phyloP scores from a whole-genome alignment of 2,113 vertebrate species.

The Erinaceus europaeus region DNA sequence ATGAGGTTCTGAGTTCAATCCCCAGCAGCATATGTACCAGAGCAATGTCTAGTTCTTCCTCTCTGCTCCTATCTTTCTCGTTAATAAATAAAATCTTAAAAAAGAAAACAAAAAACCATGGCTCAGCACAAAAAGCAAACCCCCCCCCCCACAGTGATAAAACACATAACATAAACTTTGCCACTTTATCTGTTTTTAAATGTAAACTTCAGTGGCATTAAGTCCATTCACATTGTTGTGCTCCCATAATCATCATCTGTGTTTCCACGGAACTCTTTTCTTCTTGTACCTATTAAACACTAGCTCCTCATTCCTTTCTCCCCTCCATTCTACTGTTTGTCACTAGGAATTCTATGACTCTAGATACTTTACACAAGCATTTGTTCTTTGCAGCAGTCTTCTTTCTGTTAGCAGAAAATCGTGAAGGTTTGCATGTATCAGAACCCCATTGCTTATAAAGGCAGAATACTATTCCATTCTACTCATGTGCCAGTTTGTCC shows the following conservation, averaged over 20 bases:
- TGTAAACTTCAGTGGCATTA: neutral
- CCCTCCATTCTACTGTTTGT: neutral
- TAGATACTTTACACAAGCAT: neutral
- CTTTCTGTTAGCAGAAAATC: neutral
- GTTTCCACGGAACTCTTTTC: neutral
- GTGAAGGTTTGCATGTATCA: neutral
- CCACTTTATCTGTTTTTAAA: neutral
- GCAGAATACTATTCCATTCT: neutral
- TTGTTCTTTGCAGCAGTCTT: neutral
- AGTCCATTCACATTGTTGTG: neutral
- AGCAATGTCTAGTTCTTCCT: too few relatives aligned
- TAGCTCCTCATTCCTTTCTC: neutral
- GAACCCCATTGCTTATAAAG: slow-evolving; percentile 21
- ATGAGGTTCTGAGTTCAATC: too few relatives aligned
- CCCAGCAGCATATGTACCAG: too few relatives aligned
- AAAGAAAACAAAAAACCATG: too few relatives aligned
- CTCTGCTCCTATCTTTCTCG: too few relatives aligned
- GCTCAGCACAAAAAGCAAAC: too few relatives aligned
- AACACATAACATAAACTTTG: neutral
- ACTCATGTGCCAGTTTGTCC: neutral
- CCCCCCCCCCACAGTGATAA: too few relatives aligned
- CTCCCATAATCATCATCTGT: neutral
- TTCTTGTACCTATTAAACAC: neutral
- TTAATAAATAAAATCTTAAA: too few relatives aligned
- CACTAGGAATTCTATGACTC: neutral